Evolutionary conservation across 2,113 vertebrate species (phyloP).

Genomic region (Osmerus mordax): DNA sequence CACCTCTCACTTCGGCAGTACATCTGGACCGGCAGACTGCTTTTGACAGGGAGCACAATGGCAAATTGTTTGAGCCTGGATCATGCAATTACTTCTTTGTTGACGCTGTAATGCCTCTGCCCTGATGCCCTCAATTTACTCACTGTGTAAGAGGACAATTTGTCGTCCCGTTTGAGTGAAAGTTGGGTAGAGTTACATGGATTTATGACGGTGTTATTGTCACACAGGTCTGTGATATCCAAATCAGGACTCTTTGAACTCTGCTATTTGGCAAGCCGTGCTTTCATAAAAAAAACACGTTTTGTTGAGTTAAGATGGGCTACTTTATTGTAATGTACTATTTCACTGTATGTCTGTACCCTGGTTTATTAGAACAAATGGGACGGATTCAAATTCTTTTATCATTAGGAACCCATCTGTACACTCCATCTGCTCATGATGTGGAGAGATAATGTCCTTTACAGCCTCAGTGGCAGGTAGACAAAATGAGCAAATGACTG

Average conservation of each 20-base stretch:
- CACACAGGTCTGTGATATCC: slow-evolving; percentile 23
- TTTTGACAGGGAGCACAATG: slow-evolving; percentile 58
- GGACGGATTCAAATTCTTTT: slow-evolving; percentile 44
- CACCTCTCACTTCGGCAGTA: slow-evolving; percentile 56
- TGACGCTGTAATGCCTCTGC: slow-evolving; percentile 30
- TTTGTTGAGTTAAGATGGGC: no score
- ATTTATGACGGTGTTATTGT: not conserved
- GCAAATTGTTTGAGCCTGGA: slow-evolving; percentile 50
- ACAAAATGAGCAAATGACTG: slow-evolving; percentile 30
- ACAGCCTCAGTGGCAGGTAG: slow-evolving; percentile 56
- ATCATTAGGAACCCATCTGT: slow-evolving; percentile 57
- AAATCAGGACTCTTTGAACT: not conserved
- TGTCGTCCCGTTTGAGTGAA: not conserved
- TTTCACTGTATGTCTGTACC: slow-evolving; percentile 8
- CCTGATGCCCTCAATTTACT: not conserved
- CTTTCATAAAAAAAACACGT: slow-evolving; percentile 10
- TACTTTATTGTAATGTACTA: not conserved
- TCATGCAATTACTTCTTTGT: slow-evolving; percentile 61
- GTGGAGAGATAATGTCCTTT: slow-evolving; percentile 59
- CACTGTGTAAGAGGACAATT: slow-evolving; percentile 13
- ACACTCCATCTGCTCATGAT: slow-evolving; percentile 58
- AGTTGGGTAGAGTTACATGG: not conserved
- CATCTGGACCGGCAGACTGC: slow-evolving; percentile 52
- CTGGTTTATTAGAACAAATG: slow-evolving; percentile 49
- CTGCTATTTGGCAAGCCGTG: slow-evolving; percentile 50